Evolutionary conservation across 2,113 vertebrate species (phyloP).

Genomic region (Ancistrus triradiatus): DNA sequence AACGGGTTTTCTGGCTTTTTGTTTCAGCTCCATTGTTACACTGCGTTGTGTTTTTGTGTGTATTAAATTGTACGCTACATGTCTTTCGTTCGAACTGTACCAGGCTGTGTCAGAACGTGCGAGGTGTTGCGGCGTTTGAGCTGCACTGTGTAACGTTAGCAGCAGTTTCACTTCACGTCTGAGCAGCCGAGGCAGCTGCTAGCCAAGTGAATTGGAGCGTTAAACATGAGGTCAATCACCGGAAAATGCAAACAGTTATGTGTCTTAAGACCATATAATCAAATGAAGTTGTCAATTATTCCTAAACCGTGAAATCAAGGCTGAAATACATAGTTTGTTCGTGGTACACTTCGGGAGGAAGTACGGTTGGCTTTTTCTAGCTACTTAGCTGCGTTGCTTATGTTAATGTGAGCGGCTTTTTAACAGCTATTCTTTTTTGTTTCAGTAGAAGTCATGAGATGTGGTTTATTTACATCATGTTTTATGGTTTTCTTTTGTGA

Average conservation of each 20-base stretch:
- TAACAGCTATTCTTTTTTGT: too few relatives aligned
- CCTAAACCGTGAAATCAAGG: background rate
- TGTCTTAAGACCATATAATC: too few relatives aligned
- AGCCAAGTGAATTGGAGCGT: too few relatives aligned
- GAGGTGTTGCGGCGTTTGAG: background rate
- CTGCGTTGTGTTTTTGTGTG: too few relatives aligned
- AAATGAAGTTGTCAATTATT: background rate
- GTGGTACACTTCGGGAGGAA: constrained; percentile 3
- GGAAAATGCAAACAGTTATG: background rate
- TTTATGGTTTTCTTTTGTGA: background rate
- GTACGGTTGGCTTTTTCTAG: background rate
- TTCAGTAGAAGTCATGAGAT: too few relatives aligned
- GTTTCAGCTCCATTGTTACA: too few relatives aligned
- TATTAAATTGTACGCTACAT: too few relatives aligned
- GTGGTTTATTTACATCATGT: too few relatives aligned
- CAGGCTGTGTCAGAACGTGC: background rate
- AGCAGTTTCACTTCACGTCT: background rate
- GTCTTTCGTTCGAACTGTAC: background rate
- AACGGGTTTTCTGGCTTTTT: background rate
- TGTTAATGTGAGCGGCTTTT: too few relatives aligned
- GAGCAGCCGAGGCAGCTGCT: background rate
- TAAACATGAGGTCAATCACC: background rate
- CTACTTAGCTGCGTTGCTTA: background rate
- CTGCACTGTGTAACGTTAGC: background rate
- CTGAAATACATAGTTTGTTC: background rate